Conservation (phyloP, 2,113 vertebrate genomes). For the Xiphophorus hellerii region DNA sequence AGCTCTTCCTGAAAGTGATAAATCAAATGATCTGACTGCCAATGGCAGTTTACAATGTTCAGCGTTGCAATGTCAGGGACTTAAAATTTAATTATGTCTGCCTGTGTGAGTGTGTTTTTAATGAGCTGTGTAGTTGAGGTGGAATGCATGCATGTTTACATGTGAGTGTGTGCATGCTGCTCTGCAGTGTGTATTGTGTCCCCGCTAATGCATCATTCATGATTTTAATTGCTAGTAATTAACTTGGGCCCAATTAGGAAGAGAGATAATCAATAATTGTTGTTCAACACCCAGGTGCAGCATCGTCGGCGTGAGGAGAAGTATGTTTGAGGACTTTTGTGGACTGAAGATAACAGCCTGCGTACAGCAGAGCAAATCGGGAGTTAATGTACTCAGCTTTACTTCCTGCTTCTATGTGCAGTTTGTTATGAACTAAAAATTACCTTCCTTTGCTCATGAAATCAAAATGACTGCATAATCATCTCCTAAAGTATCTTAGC, state of each 20-base stretch:
- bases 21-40: slow-evolving; percentile 37
- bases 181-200: slow-evolving; percentile 29
- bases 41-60: slow-evolving; percentile 9
- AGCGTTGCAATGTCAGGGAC: slow-evolving; percentile 1
- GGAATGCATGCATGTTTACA: slow-evolving; percentile 39
- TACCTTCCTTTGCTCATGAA: slow-evolving; percentile 25
- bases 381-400: slow-evolving; percentile 44
- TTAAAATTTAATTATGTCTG: slow-evolving; percentile 33
- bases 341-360: slow-evolving; percentile 13
- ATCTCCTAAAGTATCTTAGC: slow-evolving; percentile 35
- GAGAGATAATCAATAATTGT: slow-evolving; percentile 77
- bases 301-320: slow-evolving; percentile 45
- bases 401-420: slow-evolving; percentile 38
- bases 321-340: slow-evolving; percentile 45
- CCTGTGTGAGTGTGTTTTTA: slow-evolving; percentile 26
- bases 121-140: slow-evolving; percentile 12
- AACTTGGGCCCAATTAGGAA: slow-evolving; percentile 76
- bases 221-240: slow-evolving; percentile 79
- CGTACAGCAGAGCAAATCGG: slow-evolving; percentile 26
- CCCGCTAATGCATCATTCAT: slow-evolving; percentile 76
- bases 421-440: slow-evolving; percentile 66
- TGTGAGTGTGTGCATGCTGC: slow-evolving; percentile 2
- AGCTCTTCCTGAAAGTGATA: slow-evolving; percentile 11
- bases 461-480: slow-evolving; percentile 53
- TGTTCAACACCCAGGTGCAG: slow-evolving; percentile 68